Evolutionary conservation across 2,113 vertebrate species (phyloP), one percentile per base, ranked within the genome.

Genomic region (Myocastor coypus): DNA sequence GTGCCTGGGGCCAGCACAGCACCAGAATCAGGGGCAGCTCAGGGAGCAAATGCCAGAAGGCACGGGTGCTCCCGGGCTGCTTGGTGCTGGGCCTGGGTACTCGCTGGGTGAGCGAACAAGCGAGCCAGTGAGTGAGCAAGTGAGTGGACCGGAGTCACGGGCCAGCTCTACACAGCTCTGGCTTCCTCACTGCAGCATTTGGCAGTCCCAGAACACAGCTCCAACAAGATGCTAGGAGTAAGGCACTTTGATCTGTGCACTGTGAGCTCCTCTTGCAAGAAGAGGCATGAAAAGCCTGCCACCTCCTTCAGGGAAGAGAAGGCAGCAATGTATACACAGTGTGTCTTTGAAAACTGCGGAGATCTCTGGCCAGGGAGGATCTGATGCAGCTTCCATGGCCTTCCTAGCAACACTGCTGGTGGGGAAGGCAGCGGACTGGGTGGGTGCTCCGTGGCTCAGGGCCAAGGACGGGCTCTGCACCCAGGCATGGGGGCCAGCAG

Each of bases 301-400:
- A 26, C 37, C 57, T 63, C 68, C 81, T 28, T 14, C 71, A 71
- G 71, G 61, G 69, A 63, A 89, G 77, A 88, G 68, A 61, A 42
- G 57, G 66, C 34, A 40, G 73, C 13, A 24, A 26, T 14, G 40
- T 28, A 5, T 8, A 26, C 1, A 28, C 40, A 28, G 73, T 46
- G 73, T 0, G 0, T n/a, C 89, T 95, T 84, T 93, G 94, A 83
- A 63, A 92, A 87, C 73, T 8, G 1, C 7, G 11, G 8, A 12
- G 14, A 55, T 95, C 95, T 83, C 71, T 0, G 91, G 22, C 69
- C 59, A 91, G 59, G 69, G 63, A 95, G 81, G 94, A 64, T 71
- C 86, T 91, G 92, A 77, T 94, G 82, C 64, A 1, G 0, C 91
- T 89, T 50, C 22, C 46, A 88, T 66, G 40, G 87, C 91, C 52